These are phyloP conservation scores for Peromyscus attwateri DNA, from an alignment of 2,797 vertebrate genomes.

Conservation along the genomic window DNA sequence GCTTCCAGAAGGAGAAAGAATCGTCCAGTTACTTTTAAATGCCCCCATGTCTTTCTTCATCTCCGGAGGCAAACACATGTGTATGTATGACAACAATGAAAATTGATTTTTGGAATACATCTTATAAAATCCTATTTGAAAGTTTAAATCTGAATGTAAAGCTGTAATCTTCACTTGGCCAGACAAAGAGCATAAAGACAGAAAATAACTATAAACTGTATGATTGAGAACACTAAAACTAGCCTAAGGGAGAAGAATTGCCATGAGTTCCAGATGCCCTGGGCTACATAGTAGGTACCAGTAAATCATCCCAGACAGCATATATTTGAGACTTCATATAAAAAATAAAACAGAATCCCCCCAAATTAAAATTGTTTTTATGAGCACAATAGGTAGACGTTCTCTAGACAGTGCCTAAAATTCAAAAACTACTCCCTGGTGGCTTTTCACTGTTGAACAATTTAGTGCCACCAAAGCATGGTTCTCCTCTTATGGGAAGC, in stretches of 20 bases:
- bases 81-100: neutral
- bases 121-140: neutral
- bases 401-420: neutral
- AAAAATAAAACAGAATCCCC: neutral
- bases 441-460: neutral
- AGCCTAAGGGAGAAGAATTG: neutral
- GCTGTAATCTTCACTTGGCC: neutral
- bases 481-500: neutral
- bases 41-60: neutral
- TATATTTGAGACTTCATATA: neutral
- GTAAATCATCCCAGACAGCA: no score
- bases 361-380: neutral
- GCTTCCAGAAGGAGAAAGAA: neutral
- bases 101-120: neutral
- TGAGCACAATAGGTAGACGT: neutral
- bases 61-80: neutral
- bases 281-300: neutral
- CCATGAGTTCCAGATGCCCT: neutral
- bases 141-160: conserved; percentile 38
- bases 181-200: neutral
- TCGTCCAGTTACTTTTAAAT: neutral
- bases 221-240: conserved; percentile 27
- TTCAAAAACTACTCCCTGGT: neutral
- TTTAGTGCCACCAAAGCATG: neutral
- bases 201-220: neutral